A percentile compares a stretch with the other conserved stretches of the same genome.
Evolutionary conservation across 2,888 invertebrate species (phyloP).

Genomic region (Brenthis hecate): DNA sequence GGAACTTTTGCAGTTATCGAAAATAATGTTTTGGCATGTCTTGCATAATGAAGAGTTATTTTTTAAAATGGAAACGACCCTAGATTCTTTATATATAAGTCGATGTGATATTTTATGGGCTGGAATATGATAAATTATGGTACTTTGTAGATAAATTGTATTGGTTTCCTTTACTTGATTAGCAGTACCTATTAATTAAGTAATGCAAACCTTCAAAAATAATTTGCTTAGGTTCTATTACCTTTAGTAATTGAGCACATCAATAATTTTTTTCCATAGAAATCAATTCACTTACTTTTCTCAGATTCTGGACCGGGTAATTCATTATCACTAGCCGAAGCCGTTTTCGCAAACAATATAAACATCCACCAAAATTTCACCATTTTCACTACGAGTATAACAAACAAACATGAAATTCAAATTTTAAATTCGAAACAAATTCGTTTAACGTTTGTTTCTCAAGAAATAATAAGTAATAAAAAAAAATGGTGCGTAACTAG

Average conservation of each 20-base stretch:
- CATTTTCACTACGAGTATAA: slow-evolving; percentile 71
- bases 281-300: slow-evolving; percentile 55
- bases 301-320: slow-evolving; percentile 60
- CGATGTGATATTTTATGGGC: too few species aligned
- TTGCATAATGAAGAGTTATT: too few species aligned
- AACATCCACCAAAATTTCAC: slow-evolving; percentile 80
- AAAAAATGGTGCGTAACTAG: slow-evolving; percentile 54
- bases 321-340: slow-evolving; percentile 73
- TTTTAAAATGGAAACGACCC: too few species aligned
- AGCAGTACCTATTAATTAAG: too few species aligned
- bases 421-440: slow-evolving; percentile 41
- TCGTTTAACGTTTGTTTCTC: slow-evolving; percentile 37
- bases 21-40: not conserved
- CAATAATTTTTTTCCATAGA: not conserved
- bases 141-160: too few species aligned
- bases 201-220: too few species aligned
- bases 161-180: too few species aligned
- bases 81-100: too few species aligned
- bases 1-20: too few species aligned
- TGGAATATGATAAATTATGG: too few species aligned
- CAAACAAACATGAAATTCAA: slow-evolving; percentile 61
- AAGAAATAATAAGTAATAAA: slow-evolving; percentile 49
- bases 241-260: too few species aligned
- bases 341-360: slow-evolving; percentile 74
- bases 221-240: too few species aligned